Percentiles rank a stretch among this genome's conserved stretches.
These are phyloP conservation scores for Phymanthus crucifer DNA, from an alignment of 92 coral and sea anemone species.

Conservation along the genomic window DNA sequence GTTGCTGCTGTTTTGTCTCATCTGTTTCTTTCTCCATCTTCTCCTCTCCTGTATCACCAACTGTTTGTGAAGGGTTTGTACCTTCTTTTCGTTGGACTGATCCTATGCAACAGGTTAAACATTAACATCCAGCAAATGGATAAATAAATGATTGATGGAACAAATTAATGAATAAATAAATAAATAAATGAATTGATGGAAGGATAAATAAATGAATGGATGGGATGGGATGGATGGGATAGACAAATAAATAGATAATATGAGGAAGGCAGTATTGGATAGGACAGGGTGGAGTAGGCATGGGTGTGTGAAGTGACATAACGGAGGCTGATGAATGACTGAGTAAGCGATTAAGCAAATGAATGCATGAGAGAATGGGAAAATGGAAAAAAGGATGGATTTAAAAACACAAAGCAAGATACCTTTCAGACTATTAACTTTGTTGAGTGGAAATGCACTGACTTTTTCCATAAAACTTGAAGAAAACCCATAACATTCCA, in stretches of 20 bases:
- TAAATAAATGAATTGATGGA: not conserved
- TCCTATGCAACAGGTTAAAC: not conserved
- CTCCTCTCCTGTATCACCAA: no score
- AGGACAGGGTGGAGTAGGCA: no score
- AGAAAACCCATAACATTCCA: slow-evolving; percentile 75
- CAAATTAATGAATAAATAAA: not conserved
- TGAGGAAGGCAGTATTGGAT: no score
- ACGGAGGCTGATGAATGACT: not conserved
- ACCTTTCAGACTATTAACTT: slow-evolving; percentile 54
- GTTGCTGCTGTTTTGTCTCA: no score
- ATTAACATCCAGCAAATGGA: not conserved
- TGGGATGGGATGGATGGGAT: no score
- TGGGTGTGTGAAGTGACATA: no score
- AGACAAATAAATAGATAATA: no score
- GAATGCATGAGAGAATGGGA: not conserved
- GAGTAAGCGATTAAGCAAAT: not conserved
- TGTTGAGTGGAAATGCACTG: slow-evolving; percentile 78
- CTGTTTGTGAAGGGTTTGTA: not conserved
- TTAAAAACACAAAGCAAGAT: not conserved
- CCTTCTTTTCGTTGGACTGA: not conserved
- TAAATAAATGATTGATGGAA: not conserved
- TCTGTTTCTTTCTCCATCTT: no score
- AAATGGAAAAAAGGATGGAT: not conserved
- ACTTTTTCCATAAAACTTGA: slow-evolving; percentile 51
- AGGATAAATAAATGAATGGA: slow-evolving; percentile 3